These are phyloP conservation scores for Folsomia manolachei DNA, from an alignment of 2,888 invertebrate genomes.

Conservation along the genomic window DNA sequence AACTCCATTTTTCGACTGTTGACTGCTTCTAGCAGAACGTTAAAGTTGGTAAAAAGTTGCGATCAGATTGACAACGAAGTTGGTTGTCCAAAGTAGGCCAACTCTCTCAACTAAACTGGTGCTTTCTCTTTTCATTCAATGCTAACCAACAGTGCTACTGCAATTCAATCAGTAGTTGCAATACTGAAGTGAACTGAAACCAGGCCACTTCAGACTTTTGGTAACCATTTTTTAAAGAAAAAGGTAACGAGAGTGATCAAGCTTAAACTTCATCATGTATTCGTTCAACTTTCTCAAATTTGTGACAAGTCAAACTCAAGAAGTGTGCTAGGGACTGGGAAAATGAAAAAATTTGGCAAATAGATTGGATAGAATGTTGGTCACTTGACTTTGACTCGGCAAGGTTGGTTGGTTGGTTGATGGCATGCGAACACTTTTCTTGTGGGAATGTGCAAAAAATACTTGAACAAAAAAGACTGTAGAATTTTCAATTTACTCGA, in stretches of 20 bases:
- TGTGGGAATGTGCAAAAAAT: not conserved
- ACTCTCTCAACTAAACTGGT: not conserved
- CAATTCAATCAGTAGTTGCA: no score
- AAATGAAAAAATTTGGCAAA: not conserved
- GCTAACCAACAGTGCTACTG: no score
- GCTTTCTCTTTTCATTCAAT: not conserved
- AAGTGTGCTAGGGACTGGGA: not conserved
- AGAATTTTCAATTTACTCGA: conserved; percentile 8
- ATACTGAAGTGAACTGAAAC: no score
- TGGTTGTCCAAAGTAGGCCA: conserved; percentile 5
- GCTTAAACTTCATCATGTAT: not conserved
- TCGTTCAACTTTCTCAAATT: not conserved
- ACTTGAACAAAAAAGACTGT: not conserved
- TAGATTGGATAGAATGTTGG: not conserved
- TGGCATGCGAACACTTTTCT: not conserved
- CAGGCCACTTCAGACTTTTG: no score
- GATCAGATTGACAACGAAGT: conserved; percentile 14
- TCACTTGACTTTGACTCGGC: no score
- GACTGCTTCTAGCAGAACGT: not conserved
- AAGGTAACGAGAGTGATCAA: not conserved
- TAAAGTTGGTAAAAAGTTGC: not conserved
- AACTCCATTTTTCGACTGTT: conserved; percentile 1
- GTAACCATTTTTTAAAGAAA: no score
- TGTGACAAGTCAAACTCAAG: not conserved
- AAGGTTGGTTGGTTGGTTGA: not conserved